phyloP scores from a whole-genome alignment of 2,113 vertebrate genomes.

The Pelecanus crispus region DNA sequence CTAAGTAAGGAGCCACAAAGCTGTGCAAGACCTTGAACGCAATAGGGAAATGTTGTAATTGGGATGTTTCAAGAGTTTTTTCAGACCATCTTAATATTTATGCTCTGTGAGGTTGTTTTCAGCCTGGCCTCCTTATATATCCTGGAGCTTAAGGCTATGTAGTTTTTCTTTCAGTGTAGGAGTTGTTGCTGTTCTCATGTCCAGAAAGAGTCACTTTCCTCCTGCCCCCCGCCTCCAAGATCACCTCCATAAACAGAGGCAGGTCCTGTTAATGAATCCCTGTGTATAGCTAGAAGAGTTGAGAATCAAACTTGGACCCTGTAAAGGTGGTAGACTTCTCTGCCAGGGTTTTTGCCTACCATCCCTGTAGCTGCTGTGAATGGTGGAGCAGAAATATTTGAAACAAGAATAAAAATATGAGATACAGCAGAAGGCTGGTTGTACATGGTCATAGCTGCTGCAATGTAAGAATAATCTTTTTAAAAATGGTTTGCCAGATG shows the following conservation, averaged over 20 bases:
- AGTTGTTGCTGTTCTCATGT: not conserved
- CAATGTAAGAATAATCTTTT: not conserved
- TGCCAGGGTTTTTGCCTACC: not conserved
- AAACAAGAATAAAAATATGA: not conserved
- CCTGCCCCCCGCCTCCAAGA: not conserved
- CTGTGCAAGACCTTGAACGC: not conserved
- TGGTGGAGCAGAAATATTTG: not conserved
- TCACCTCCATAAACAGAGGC: not conserved
- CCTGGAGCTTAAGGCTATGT: not conserved
- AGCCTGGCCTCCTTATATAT: not conserved
- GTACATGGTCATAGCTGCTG: not conserved
- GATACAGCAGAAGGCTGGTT: not conserved
- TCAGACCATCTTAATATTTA: not conserved
- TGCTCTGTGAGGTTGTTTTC: not conserved
- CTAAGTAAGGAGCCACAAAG: not conserved
- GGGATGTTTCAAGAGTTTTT: not conserved
- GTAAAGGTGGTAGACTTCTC: not conserved
- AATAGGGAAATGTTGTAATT: not conserved
- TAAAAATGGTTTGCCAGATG: accelerated
- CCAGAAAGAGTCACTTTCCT: not conserved
- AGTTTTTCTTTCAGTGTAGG: not conserved
- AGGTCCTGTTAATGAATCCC: not conserved
- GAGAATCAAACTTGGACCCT: not conserved
- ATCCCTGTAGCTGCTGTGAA: not conserved
- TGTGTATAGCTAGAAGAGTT: not conserved